Conservation (phyloP, 2,797 vertebrate genomes). For the Dryobates pubescens region DNA sequence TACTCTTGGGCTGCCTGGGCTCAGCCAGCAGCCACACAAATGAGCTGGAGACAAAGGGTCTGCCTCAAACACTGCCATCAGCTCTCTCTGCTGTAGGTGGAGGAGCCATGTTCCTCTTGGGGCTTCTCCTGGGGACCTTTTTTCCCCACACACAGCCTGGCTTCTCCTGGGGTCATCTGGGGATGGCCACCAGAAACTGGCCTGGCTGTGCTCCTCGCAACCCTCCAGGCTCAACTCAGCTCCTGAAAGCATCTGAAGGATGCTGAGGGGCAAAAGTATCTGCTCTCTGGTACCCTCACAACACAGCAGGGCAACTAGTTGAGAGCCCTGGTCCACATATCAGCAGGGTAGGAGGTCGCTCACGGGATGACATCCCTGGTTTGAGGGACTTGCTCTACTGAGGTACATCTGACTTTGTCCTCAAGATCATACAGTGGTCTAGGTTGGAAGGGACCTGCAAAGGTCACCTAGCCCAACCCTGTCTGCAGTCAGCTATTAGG, state of each 20-base stretch:
- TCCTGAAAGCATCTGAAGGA: neutral
- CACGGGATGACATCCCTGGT: neutral
- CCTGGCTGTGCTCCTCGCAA: neutral
- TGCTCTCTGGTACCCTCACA: accelerated
- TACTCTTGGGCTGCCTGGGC: conserved; percentile 3
- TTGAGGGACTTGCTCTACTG: neutral
- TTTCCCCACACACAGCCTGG: neutral
- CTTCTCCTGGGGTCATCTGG: neutral
- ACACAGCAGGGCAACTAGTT: neutral
- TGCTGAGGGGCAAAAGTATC: accelerated
- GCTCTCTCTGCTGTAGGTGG: neutral
- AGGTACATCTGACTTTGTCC: neutral
- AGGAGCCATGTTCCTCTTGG: neutral
- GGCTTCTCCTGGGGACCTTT: neutral
- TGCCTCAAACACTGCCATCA: neutral
- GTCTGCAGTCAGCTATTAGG: too few species aligned
- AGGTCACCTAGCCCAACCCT: too few species aligned
- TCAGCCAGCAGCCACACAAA: neutral
- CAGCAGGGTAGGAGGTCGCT: neutral
- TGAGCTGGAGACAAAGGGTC: neutral
- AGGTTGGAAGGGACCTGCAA: too few species aligned
- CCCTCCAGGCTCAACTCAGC: neutral
- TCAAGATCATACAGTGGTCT: neutral
- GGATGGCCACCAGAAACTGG: neutral
- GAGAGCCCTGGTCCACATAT: neutral